Conservation (phyloP, 2,888 invertebrate genomes). For the Magallana nippona region DNA sequence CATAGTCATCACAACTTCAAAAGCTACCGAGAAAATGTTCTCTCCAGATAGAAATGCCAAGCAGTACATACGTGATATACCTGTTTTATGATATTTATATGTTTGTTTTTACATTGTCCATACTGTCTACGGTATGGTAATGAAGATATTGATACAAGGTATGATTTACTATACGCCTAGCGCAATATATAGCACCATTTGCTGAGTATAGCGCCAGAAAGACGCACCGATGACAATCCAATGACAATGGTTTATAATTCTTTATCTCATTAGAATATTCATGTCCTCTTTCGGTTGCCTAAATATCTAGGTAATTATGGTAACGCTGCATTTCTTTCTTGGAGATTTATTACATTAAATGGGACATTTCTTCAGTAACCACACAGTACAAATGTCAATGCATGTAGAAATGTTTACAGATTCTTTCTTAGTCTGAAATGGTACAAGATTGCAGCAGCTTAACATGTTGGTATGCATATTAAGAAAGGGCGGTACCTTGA, state of each 20-base stretch:
- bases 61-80: neutral
- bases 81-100: neutral
- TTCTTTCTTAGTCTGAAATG: neutral
- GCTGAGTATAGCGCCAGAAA: neutral
- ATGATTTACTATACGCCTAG: neutral
- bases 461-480: no score
- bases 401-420: neutral
- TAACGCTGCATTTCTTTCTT: slow-evolving; percentile 1
- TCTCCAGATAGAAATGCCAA: slow-evolving; percentile 21
- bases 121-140: neutral
- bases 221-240: neutral
- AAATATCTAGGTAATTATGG: slow-evolving; percentile 12
- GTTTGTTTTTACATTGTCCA: slow-evolving; percentile 2
- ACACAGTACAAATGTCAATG: slow-evolving; percentile 24
- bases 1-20: slow-evolving; percentile 1
- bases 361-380: neutral
- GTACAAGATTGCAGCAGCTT: no score
- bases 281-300: neutral
- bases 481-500: no score
- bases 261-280: slow-evolving; percentile 12
- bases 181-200: neutral
- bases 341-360: neutral
- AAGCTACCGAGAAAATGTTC: neutral
- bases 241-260: slow-evolving; percentile 13
- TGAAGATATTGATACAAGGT: slow-evolving; percentile 6